Conservation (phyloP, 1,140 invertebrate genomes). For the Scaptomyza montana region DNA sequence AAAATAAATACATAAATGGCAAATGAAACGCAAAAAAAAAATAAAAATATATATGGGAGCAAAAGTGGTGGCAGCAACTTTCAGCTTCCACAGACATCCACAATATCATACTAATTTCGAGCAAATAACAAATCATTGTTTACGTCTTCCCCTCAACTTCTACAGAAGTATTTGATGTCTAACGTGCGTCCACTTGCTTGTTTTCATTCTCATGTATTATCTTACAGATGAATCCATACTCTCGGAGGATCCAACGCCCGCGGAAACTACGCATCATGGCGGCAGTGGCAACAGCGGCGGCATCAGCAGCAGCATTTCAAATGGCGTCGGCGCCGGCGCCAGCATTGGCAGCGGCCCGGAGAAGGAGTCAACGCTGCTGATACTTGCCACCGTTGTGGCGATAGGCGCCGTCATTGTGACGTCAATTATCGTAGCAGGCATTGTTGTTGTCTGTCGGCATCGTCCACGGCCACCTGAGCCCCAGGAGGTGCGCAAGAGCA, state of each 20-base stretch:
- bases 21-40: conserved; percentile 25
- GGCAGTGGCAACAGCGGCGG: conserved; percentile 47
- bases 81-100: conserved; percentile 10
- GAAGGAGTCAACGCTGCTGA: conserved; percentile 82
- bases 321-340: conserved; percentile 67
- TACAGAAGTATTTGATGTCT: conserved; percentile 42
- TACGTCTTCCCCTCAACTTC: neutral
- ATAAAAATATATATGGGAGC: neutral
- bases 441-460: conserved; percentile 83
- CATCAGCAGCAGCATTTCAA: conserved; percentile 44
- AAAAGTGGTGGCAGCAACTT: conserved; percentile 15
- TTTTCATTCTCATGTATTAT: conserved; percentile 26
- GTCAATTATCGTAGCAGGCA: conserved; percentile 84
- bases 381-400: conserved; percentile 80
- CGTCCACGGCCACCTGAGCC: conserved; percentile 83
- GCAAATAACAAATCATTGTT: conserved; percentile 79
- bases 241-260: conserved; percentile 83
- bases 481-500: conserved; percentile 83
- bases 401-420: conserved; percentile 83
- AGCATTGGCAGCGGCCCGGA: conserved; percentile 76
- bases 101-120: conserved; percentile 69
- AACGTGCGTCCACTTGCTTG: conserved; percentile 27
- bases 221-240: conserved; percentile 81
- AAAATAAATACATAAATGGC: conserved; percentile 47
- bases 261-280: conserved; percentile 82